phyloP scores from a whole-genome alignment of 2,113 vertebrate species.

The Datnioides undecimradiatus region DNA sequence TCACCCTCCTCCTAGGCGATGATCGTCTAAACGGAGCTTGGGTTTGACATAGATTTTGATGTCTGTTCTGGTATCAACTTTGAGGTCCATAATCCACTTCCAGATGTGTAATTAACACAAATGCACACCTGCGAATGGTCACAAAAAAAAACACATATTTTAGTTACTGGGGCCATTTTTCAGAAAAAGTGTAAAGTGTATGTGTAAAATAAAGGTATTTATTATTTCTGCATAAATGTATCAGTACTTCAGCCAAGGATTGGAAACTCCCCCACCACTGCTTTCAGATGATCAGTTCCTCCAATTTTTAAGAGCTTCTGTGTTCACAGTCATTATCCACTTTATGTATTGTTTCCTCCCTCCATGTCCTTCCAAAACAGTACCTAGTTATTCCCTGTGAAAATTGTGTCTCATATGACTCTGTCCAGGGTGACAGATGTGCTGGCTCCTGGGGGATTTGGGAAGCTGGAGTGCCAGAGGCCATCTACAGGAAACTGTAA shows the following conservation, averaged over 20 bases:
- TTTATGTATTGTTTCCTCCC: background rate
- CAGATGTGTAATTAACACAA: no score
- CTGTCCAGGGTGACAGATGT: constrained; percentile 52
- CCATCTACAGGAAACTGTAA: constrained; percentile 38
- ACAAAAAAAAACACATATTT: no score
- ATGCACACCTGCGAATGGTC: no score
- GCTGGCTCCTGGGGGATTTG: constrained; percentile 29
- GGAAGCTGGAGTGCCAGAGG: constrained; percentile 42
- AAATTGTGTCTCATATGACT: constrained; percentile 44
- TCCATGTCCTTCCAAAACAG: constrained; percentile 15
- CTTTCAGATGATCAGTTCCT: background rate
- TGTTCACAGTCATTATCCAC: background rate
- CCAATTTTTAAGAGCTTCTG: background rate
- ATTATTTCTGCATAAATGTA: background rate
- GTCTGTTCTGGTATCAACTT: no score
- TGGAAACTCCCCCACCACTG: background rate
- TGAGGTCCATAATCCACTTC: no score
- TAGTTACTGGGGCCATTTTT: no score
- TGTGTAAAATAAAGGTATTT: no score
- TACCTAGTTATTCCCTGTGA: constrained; percentile 3
- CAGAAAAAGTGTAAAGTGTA: no score
- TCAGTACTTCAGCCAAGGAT: background rate
- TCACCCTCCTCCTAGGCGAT: no score
- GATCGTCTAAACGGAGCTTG: no score
- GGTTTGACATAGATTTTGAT: no score